Conservation (phyloP, 2,113 vertebrate genomes). For the Nematolebias whitei region DNA sequence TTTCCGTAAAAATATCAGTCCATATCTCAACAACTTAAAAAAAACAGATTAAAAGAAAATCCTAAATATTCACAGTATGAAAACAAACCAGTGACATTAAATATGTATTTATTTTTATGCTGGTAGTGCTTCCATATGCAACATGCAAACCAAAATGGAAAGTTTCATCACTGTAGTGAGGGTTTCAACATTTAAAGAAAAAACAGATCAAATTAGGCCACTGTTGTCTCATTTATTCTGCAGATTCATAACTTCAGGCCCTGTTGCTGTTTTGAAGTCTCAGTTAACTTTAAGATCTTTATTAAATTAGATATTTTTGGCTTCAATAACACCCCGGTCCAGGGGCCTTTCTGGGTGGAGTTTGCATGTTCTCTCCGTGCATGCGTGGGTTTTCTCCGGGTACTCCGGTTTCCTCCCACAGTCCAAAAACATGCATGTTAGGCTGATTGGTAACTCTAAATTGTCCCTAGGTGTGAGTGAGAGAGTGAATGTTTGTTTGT, state of each 20-base stretch:
- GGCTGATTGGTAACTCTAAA: too few relatives aligned
- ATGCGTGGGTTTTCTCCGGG: too few relatives aligned
- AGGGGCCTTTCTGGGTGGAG: too few relatives aligned
- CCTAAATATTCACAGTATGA: neutral
- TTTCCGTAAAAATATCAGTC: conserved; percentile 41
- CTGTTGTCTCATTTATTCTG: neutral
- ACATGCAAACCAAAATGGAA: neutral
- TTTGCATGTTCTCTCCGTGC: too few relatives aligned
- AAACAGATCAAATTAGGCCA: neutral
- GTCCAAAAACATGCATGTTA: too few relatives aligned
- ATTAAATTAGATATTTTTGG: neutral
- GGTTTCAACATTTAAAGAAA: neutral
- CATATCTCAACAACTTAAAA: conserved; percentile 30
- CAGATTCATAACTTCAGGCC: too few relatives aligned
- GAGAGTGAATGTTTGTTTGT: too few relatives aligned
- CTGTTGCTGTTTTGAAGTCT: neutral
- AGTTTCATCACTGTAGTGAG: neutral
- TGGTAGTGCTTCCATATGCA: neutral
- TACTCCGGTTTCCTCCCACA: too few relatives aligned
- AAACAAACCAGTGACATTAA: too few relatives aligned
- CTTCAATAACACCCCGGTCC: too few relatives aligned
- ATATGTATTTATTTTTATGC: neutral
- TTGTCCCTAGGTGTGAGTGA: too few relatives aligned
- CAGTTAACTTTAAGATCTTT: neutral
- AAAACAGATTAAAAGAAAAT: neutral